phyloP scores from a whole-genome alignment of 1,140 invertebrate species.

The Elysia chlorotica region DNA sequence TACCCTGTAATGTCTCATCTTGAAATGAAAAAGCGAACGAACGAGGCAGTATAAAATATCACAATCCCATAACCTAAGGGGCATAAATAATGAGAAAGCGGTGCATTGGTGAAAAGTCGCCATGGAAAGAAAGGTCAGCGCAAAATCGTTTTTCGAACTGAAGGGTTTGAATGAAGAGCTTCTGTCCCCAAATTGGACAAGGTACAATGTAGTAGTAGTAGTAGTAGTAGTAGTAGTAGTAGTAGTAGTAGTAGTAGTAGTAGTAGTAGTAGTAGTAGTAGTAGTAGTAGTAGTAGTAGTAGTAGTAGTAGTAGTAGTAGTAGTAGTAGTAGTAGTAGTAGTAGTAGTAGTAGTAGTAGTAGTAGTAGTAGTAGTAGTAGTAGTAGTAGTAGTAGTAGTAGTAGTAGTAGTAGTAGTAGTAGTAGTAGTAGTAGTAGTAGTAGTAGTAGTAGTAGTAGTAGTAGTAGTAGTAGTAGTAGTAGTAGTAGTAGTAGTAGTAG shows the following conservation, averaged over 20 bases:
- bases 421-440: conserved; percentile 6
- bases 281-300: conserved; percentile 2
- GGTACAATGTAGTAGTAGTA: background rate
- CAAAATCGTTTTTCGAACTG: too few species aligned
- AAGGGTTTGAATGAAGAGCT: too few species aligned
- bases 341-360: conserved; percentile 6
- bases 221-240: conserved; percentile 14
- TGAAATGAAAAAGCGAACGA: too few species aligned
- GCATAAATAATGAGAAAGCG: too few species aligned
- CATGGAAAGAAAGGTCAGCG: too few species aligned
- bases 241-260: conserved; percentile 11
- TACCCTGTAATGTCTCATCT: too few species aligned
- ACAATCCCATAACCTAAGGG: too few species aligned
- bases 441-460: conserved; percentile 10
- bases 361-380: conserved; percentile 6
- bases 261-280: conserved; percentile 11
- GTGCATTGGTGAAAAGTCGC: too few species aligned
- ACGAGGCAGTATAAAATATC: too few species aligned
- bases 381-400: conserved; percentile 11
- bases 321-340: conserved; percentile 2
- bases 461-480: conserved; percentile 6
- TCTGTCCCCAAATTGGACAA: too few species aligned
- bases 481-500: conserved; percentile 23
- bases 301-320: background rate
- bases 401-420: conserved; percentile 11